Conservation (phyloP, 2,113 vertebrate species). For the Coptodon bakossiorum region DNA sequence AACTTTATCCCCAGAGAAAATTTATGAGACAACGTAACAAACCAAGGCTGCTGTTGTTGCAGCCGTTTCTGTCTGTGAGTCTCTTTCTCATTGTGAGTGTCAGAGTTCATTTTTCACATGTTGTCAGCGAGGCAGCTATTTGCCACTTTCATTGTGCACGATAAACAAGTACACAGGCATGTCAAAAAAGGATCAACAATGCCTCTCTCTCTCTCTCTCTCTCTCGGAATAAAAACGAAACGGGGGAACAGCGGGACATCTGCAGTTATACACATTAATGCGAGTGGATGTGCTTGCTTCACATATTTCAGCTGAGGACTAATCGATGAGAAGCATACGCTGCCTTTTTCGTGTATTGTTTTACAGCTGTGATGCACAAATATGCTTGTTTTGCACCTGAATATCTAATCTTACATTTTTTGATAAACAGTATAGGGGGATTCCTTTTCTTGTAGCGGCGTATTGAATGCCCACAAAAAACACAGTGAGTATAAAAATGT, state of each 20-base stretch:
- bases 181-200: not conserved
- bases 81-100: not conserved
- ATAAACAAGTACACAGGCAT: not conserved
- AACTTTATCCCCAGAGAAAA: not conserved
- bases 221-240: not conserved
- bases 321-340: not conserved
- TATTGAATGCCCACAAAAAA: not conserved
- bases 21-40: not conserved
- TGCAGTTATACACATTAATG: not conserved
- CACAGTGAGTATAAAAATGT: rapidly evolving
- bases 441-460: not conserved
- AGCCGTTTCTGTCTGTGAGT: not conserved
- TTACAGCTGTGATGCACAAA: not conserved
- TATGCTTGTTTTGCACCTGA: not conserved
- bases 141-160: not conserved
- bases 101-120: slow-evolving; percentile 5
- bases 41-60: not conserved
- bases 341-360: not conserved
- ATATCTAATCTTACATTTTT: not conserved
- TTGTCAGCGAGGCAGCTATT: not conserved
- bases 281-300: not conserved
- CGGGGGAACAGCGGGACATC: not conserved
- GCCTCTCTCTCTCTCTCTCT: not conserved
- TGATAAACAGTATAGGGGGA: not conserved
- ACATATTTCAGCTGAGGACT: not conserved